Evolutionary conservation across 2,113 vertebrate genomes (phyloP).

Genomic region (Erythrocercus mccallii): DNA sequence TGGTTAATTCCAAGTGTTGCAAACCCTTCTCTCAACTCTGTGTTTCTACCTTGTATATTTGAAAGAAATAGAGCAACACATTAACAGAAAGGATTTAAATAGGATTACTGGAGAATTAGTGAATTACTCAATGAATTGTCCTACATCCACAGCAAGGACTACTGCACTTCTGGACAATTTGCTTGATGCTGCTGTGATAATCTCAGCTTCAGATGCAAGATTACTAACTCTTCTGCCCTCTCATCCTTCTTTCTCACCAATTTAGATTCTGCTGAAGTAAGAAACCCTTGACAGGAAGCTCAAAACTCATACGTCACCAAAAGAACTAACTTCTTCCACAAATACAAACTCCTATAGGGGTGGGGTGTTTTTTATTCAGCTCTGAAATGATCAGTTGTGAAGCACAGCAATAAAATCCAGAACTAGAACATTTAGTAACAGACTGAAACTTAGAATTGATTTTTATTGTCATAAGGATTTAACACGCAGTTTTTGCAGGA

Average conservation of each 20-base stretch:
- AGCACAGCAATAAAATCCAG: not conserved
- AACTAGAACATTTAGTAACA: not conserved
- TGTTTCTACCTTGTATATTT: not conserved
- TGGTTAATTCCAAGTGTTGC: not conserved
- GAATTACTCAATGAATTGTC: not conserved
- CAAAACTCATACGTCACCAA: not conserved
- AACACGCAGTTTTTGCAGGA: not conserved
- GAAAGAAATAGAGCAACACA: not conserved
- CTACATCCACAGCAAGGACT: not conserved
- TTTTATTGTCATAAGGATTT: not conserved
- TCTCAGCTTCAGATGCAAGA: not conserved
- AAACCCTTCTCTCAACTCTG: not conserved
- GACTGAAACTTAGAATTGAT: not conserved
- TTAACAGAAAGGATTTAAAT: not conserved
- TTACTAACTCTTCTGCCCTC: not conserved
- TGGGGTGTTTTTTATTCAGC: not conserved
- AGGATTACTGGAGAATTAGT: not conserved
- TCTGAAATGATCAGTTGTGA: not conserved
- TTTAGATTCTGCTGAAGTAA: not conserved
- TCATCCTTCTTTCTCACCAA: not conserved
- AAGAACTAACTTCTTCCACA: not conserved
- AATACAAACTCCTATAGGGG: not conserved
- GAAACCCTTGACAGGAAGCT: not conserved
- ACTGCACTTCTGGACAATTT: not conserved
- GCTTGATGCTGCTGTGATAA: not conserved